Conservation (phyloP, 37 sponge, comb jelly and placozoan genomes). For the Spongilla lacustris region DNA sequence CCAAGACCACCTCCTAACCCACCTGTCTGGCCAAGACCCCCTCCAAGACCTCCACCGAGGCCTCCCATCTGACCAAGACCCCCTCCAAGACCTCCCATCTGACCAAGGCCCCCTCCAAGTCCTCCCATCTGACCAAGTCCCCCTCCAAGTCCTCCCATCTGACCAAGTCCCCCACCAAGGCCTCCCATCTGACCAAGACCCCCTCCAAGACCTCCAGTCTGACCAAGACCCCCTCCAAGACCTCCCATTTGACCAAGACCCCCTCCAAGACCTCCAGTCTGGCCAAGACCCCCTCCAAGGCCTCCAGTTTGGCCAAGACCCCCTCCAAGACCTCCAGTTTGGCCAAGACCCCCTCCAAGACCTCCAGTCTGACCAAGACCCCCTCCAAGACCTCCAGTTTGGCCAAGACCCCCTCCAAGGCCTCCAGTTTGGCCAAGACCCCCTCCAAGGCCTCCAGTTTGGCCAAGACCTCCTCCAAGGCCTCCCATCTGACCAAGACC, state of each 20-base stretch:
- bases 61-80: background rate
- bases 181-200: constrained; percentile 4
- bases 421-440: background rate
- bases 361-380: constrained; percentile 33
- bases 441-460: background rate
- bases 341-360: constrained; percentile 1
- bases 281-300: constrained; percentile 3
- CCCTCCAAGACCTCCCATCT: background rate
- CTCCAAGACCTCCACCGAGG: too few relatives aligned
- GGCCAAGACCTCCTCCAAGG: constrained; percentile 3
- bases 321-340: constrained; percentile 3
- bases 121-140: background rate
- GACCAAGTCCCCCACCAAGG: background rate
- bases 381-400: background rate
- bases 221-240: background rate
- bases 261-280: background rate
- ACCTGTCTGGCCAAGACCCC: background rate
- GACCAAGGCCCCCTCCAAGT: background rate
- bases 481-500: constrained; percentile 17
- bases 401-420: background rate
- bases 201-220: background rate
- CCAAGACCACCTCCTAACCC: background rate
- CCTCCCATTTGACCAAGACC: background rate
- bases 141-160: too few relatives aligned
- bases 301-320: constrained; percentile 19